A percentile compares a stretch with the other conserved stretches of the same genome.
These are phyloP conservation scores for Brienomyrus longianalis DNA, from an alignment of 2,113 vertebrate genomes.

Conservation along the genomic window DNA sequence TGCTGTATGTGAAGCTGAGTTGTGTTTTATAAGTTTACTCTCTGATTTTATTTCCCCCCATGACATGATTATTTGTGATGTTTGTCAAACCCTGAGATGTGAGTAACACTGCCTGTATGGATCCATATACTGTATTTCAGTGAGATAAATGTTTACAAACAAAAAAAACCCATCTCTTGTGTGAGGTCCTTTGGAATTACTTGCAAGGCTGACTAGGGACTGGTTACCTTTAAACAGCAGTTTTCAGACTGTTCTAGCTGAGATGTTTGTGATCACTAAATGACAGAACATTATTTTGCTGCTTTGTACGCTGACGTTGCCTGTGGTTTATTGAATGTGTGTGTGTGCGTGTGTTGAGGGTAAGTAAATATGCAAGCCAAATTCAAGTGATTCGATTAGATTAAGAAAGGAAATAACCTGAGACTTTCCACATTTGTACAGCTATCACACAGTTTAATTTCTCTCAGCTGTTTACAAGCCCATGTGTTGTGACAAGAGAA, in stretches of 20 bases:
- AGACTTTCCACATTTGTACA: not conserved
- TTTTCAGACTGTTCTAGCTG: not conserved
- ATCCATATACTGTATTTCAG: not conserved
- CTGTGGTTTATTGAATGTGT: not conserved
- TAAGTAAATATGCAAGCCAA: not conserved
- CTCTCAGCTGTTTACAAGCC: conserved; percentile 4
- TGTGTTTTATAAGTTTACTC: not conserved
- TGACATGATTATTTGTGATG: not conserved
- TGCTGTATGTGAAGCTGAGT: not conserved
- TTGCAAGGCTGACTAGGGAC: not conserved
- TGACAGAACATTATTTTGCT: not conserved
- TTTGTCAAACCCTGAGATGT: not conserved
- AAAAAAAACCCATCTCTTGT: not conserved
- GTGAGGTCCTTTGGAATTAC: not conserved
- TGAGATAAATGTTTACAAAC: not conserved
- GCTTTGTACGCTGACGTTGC: not conserved
- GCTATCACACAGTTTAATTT: conserved; percentile 39
- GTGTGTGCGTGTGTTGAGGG: not conserved
- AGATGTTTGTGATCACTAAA: not conserved
- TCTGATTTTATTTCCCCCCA: not conserved
- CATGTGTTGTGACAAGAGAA: conserved; percentile 16
- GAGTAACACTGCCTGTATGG: not conserved
- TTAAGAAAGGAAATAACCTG: not conserved
- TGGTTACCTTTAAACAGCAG: not conserved
- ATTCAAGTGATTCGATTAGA: not conserved